A percentile compares a stretch with the other conserved stretches of the same genome.
Conservation (phyloP, 2,797 vertebrate genomes). For the Delichon dasypus region DNA sequence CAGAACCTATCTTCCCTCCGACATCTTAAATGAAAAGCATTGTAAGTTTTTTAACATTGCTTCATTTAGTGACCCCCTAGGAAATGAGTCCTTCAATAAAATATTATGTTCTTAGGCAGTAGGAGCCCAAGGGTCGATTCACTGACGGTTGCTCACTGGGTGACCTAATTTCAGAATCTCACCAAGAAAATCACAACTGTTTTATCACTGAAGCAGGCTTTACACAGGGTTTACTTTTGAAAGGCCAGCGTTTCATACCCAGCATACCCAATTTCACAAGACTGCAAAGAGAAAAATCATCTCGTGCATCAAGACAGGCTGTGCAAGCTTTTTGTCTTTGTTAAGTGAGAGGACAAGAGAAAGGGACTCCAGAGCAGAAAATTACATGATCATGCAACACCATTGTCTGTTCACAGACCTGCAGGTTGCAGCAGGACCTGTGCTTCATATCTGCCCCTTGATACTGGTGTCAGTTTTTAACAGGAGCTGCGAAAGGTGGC, state of each 20-base stretch:
- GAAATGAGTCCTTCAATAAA: neutral
- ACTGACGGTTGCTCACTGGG: neutral
- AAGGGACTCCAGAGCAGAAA: neutral
- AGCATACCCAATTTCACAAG: neutral
- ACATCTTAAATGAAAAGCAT: neutral
- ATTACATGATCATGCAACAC: neutral
- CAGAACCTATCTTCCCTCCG: neutral
- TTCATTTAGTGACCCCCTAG: neutral
- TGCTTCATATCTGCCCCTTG: neutral
- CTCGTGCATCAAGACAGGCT: neutral
- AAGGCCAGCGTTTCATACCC: neutral
- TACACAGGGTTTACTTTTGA: neutral
- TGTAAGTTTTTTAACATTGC: neutral
- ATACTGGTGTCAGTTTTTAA: neutral
- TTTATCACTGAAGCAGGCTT: neutral
- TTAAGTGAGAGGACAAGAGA: neutral
- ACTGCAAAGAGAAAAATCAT: neutral
- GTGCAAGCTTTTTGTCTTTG: neutral
- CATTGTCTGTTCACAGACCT: neutral
- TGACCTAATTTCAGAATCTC: neutral
- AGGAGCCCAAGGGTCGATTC: neutral
- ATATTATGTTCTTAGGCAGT: neutral
- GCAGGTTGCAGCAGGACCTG: neutral
- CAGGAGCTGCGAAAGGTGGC: neutral
- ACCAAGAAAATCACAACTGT: neutral